Evolutionary conservation across 2,888 invertebrate genomes (phyloP).

Genomic region (Coelinius sp.): DNA sequence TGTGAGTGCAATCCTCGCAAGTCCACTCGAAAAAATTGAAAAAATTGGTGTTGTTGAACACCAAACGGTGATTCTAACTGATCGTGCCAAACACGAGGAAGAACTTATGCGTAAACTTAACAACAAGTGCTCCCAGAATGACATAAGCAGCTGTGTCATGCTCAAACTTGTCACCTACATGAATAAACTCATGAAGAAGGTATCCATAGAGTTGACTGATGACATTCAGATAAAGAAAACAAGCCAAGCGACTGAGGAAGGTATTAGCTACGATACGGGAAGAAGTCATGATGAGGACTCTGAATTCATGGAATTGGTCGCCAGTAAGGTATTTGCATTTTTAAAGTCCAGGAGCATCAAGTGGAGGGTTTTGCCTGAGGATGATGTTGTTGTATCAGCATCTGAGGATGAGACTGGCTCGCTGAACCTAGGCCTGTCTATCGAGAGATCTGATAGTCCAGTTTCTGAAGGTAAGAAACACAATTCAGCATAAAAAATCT

Average conservation of each 20-base stretch:
- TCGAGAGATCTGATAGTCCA: slow-evolving; percentile 76
- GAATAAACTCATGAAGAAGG: slow-evolving; percentile 85
- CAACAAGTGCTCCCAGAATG: slow-evolving; percentile 82
- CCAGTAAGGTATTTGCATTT: slow-evolving; percentile 84
- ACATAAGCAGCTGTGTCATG: slow-evolving; percentile 87
- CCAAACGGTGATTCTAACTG: slow-evolving; percentile 62
- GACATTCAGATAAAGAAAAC: slow-evolving; percentile 82
- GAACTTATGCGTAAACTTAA: slow-evolving; percentile 82
- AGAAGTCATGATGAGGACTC: slow-evolving; percentile 74
- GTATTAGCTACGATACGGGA: slow-evolving; percentile 76
- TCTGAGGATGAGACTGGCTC: slow-evolving; percentile 79
- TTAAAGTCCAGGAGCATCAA: slow-evolving; percentile 83
- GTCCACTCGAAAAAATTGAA: slow-evolving; percentile 65
- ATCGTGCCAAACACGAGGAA: slow-evolving; percentile 75
- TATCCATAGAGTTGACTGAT: slow-evolving; percentile 83
- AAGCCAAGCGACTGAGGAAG: slow-evolving; percentile 73
- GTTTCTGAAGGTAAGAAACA: slow-evolving; percentile 67
- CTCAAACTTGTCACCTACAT: slow-evolving; percentile 86
- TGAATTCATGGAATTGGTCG: slow-evolving; percentile 76
- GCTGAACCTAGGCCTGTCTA: slow-evolving; percentile 80
- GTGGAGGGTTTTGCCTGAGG: slow-evolving; percentile 84
- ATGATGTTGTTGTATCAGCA: slow-evolving; percentile 83
- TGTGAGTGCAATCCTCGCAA: slow-evolving; percentile 56
- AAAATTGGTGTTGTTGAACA: slow-evolving; percentile 65
- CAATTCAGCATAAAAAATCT: background rate